These are phyloP conservation scores for Drosophila willistoni DNA, from an alignment of 1,140 invertebrate genomes.

Conservation along the genomic window DNA sequence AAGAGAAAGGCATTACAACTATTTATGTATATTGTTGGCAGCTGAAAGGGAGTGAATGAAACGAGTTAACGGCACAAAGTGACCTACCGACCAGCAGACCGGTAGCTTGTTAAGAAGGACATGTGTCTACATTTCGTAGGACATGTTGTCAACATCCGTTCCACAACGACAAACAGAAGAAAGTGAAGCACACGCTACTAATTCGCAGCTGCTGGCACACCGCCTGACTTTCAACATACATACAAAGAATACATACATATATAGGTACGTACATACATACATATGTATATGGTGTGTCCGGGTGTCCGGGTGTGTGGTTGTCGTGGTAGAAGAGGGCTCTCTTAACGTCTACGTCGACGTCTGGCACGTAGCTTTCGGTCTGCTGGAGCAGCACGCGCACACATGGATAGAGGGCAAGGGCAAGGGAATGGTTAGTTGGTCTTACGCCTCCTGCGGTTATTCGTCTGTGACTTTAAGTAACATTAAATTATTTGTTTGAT, in stretches of 20 bases:
- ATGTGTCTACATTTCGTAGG: constrained; percentile 58
- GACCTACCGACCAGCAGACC: neutral
- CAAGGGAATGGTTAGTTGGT: constrained; percentile 31
- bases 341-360: constrained; percentile 16
- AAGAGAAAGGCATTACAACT: constrained; percentile 32
- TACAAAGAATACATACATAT: neutral
- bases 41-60: constrained; percentile 3
- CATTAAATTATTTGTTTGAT: constrained; percentile 51
- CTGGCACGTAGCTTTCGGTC: constrained; percentile 66
- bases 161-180: constrained; percentile 44
- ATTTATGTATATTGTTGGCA: constrained; percentile 25
- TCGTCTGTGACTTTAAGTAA: constrained; percentile 45
- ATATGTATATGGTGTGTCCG: neutral
- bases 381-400: constrained; percentile 58
- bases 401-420: constrained; percentile 28
- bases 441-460: constrained; percentile 33
- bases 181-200: constrained; percentile 35
- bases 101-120: constrained; percentile 48
- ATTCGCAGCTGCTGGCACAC: constrained; percentile 48
- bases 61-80: constrained; percentile 11
- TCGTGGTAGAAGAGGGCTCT: neutral
- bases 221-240: constrained; percentile 16
- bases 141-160: constrained; percentile 72
- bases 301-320: constrained; percentile 7
- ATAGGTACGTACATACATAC: neutral